Evolutionary conservation across 2,888 invertebrate species (phyloP), one percentile per base, ranked within the genome.

Genomic region (Diplolepis rosae): DNA sequence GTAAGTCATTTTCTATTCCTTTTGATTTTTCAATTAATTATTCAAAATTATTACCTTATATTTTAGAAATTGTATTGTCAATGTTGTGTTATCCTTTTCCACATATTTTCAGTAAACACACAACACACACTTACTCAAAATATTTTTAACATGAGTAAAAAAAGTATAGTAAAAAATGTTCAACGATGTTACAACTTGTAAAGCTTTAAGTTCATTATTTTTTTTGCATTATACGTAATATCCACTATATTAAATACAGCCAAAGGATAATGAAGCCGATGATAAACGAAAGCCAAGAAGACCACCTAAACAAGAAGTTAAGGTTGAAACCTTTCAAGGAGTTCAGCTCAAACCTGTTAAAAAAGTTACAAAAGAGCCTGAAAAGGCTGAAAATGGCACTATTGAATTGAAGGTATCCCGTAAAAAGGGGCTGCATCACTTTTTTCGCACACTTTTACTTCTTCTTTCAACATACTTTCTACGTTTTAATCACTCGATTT

Each of bases 311-410:
- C 77, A 80, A 84, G 90, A 90, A 78, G 86, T 89, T 80, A 88
- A 90, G 87, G 87, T 89, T 83, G 92, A 91, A 85, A 90, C 89
- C 83, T 93, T 93, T 88, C 88, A 92, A 83, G 89, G 89, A 77
- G 88, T 93, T 78, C 91, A 92, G 85, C 90, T 93, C 83, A 93
- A 92, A 89, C 92, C 92, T 65, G 90, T 91, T 77, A 83, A 85
- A 77, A 89, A 88, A 81, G 80, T 84, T 54, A 68, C 73, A 52
- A 86, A 86, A 83, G 70, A 78, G 79, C 81, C 79, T 51, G 77
- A 79, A 84, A 68, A 73, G 81, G 81, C 84, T 81, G 85, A 87
- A 74, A 85, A 83, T 79, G 87, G 84, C 81, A 71, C 61, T 72
- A 61, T 83, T 74, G 83, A 83, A 69, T 80, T 88, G 50, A 89